phyloP scores from a whole-genome alignment of 2,113 vertebrate species.

The Meriones unguiculatus region DNA sequence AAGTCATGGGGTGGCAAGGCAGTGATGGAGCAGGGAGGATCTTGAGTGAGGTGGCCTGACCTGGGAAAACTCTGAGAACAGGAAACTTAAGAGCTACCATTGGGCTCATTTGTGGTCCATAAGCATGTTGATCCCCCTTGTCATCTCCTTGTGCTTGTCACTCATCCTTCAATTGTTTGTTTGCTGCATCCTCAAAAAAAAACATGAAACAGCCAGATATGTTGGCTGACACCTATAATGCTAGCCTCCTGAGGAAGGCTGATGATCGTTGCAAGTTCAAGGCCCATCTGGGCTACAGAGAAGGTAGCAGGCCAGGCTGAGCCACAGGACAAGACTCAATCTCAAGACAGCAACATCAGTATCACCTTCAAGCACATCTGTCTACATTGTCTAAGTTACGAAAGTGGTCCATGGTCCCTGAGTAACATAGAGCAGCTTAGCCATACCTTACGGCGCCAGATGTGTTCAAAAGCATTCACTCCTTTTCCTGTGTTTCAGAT shows the following conservation, averaged over 20 bases:
- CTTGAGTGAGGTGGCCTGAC: not conserved
- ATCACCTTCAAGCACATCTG: not conserved
- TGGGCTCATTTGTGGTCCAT: not conserved
- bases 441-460: rapidly evolving
- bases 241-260: not conserved
- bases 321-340: not conserved
- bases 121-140: not conserved
- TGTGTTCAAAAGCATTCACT: not conserved
- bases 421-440: not conserved
- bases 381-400: not conserved
- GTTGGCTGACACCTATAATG: not conserved
- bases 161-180: too few species aligned
- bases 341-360: not conserved
- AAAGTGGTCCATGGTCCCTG: not conserved
- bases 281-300: not conserved
- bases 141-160: not conserved
- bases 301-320: not conserved
- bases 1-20: not conserved
- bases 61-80: not conserved
- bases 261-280: not conserved
- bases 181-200: not conserved
- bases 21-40: not conserved
- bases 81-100: not conserved
- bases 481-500: constrained; percentile 85
- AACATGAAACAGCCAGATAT: not conserved